These are phyloP conservation scores for Danio kyathit DNA, from an alignment of 2,797 vertebrate genomes.

Conservation along the genomic window DNA sequence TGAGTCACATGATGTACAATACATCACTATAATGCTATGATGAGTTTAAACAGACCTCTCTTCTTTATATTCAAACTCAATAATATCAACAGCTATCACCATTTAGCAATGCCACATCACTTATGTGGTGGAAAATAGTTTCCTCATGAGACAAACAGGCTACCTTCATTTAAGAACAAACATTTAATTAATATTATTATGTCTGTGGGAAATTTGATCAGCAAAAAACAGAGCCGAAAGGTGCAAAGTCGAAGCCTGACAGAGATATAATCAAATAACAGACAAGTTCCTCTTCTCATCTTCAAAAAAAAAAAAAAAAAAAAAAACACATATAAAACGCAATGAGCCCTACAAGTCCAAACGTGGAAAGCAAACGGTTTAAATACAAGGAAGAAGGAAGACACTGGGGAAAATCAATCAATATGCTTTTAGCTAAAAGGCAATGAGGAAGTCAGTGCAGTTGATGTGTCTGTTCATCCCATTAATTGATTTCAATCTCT, in stretches of 20 bases:
- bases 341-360: not conserved
- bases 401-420: not conserved
- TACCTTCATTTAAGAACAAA: not conserved
- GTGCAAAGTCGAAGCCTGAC: not conserved
- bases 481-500: not conserved
- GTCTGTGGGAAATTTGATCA: not conserved
- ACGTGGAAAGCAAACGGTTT: not conserved
- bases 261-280: not conserved
- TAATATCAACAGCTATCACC: not conserved
- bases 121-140: not conserved
- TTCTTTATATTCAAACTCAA: not conserved
- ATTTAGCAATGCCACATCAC: not conserved
- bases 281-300: slow-evolving; percentile 20
- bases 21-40: slow-evolving; percentile 8
- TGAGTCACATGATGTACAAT: slow-evolving; percentile 16
- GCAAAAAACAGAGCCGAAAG: not conserved
- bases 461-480: not conserved
- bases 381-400: not conserved
- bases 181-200: too few species aligned
- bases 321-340: not conserved
- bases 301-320: not conserved
- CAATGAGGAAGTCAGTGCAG: not conserved
- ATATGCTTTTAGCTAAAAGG: not conserved
- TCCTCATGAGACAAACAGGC: not conserved
- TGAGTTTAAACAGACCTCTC: not conserved